Evolutionary conservation across 2,113 vertebrate species (phyloP).

Genomic region (Nyctibius bracteatus): DNA sequence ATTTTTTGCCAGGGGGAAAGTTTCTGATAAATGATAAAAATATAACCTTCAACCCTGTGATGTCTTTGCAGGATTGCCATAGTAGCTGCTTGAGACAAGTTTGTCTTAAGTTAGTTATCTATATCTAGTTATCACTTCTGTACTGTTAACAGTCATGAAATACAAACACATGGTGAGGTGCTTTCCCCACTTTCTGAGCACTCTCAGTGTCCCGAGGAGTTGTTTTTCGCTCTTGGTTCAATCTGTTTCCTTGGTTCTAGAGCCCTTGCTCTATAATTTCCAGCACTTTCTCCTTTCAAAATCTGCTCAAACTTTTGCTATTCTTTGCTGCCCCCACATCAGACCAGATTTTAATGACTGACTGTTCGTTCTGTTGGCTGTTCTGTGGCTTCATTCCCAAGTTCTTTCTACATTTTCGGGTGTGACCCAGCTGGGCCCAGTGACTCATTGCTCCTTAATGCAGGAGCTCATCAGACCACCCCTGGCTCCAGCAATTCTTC

Average conservation of each 20-base stretch:
- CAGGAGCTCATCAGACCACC: neutral
- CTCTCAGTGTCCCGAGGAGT: neutral
- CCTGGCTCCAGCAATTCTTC: neutral
- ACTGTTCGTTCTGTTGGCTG: neutral
- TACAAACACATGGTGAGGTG: neutral
- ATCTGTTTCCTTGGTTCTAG: neutral
- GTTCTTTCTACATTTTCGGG: neutral
- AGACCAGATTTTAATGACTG: neutral
- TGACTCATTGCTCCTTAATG: conserved; percentile 27
- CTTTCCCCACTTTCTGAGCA: neutral
- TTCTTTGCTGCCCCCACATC: conserved; percentile 3
- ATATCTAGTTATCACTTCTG: neutral
- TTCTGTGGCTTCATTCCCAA: neutral
- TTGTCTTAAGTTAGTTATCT: neutral
- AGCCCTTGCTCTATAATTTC: neutral
- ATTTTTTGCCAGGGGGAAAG: neutral
- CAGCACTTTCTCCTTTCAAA: neutral
- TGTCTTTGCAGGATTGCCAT: neutral
- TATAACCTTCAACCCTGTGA: neutral
- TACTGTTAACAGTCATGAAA: neutral
- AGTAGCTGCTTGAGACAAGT: neutral
- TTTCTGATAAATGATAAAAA: neutral
- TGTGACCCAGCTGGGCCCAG: conserved; percentile 11
- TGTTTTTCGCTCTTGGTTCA: neutral
- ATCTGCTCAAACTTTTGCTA: neutral